These are phyloP conservation scores for Parus major DNA, from an alignment of 2,113 vertebrate species.

Conservation along the genomic window DNA sequence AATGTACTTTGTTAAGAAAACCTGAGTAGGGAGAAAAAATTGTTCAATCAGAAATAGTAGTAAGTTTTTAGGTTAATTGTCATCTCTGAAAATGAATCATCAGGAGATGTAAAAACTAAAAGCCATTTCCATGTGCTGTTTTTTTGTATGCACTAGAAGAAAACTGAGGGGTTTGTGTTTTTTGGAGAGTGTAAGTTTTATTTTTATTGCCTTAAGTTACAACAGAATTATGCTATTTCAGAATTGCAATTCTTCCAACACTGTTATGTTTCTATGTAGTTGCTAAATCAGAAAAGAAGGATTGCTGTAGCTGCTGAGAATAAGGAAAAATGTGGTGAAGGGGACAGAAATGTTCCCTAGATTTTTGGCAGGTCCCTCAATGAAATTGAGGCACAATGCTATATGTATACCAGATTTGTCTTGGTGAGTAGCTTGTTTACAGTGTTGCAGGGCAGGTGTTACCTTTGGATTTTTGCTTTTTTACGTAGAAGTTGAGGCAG, in stretches of 20 bases:
- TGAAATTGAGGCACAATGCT: neutral
- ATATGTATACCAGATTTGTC: neutral
- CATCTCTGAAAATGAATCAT: neutral
- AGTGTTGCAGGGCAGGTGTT: neutral
- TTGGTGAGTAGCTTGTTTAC: neutral
- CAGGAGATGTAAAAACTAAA: neutral
- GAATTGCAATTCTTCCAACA: neutral
- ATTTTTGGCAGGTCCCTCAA: neutral
- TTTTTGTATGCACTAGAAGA: neutral
- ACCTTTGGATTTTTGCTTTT: neutral
- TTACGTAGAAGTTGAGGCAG: neutral
- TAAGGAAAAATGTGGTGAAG: neutral
- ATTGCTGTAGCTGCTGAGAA: neutral
- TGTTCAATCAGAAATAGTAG: neutral
- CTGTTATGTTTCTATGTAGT: neutral
- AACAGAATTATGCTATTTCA: neutral
- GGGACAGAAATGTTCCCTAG: neutral
- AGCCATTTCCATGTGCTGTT: rapidly evolving
- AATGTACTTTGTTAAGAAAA: neutral
- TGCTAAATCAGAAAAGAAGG: neutral
- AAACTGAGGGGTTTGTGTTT: neutral
- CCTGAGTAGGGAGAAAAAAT: neutral
- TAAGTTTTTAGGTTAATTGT: neutral
- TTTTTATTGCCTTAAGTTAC: neutral
- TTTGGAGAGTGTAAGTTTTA: neutral